Conservation (phyloP, 2,797 vertebrate species). For the Epinephelus malabaricus region DNA sequence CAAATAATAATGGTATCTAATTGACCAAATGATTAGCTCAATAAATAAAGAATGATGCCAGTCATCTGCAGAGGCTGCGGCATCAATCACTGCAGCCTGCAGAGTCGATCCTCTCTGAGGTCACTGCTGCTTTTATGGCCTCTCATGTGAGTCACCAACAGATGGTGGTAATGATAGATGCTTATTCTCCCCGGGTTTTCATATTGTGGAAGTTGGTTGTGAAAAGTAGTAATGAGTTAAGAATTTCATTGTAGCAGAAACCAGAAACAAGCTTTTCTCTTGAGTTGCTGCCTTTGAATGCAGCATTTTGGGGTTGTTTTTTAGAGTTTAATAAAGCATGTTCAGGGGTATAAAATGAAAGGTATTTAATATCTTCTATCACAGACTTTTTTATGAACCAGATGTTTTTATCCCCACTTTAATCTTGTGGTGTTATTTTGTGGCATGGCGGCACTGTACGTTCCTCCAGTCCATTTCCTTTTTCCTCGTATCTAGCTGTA, state of each 20-base stretch:
- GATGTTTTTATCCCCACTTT: slow-evolving; percentile 25
- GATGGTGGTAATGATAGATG: slow-evolving; percentile 63
- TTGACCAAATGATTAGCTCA: slow-evolving; percentile 55
- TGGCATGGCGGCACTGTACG: background rate
- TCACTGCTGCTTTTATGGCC: slow-evolving; percentile 38
- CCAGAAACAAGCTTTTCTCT: background rate
- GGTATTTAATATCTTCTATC: slow-evolving; percentile 13
- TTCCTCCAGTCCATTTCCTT: background rate
- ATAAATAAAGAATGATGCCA: slow-evolving; percentile 57
- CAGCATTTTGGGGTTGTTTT: background rate
- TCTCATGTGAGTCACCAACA: slow-evolving; percentile 62
- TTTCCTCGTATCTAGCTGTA: background rate
- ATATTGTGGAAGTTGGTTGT: background rate
- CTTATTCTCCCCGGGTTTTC: slow-evolving; percentile 26
- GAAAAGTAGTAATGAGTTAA: background rate
- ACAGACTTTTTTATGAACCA: slow-evolving; percentile 14
- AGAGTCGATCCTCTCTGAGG: slow-evolving; percentile 40
- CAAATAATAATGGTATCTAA: slow-evolving; percentile 54
- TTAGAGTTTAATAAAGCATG: background rate
- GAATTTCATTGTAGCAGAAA: background rate
- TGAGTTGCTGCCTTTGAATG: background rate
- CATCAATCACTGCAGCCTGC: slow-evolving; percentile 53
- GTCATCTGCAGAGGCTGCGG: slow-evolving; percentile 35
- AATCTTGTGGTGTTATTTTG: slow-evolving; percentile 12
- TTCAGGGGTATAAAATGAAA: slow-evolving; percentile 17